Evolutionary conservation across 1,140 invertebrate genomes (phyloP).

Genomic region (Brachionus sp.): DNA sequence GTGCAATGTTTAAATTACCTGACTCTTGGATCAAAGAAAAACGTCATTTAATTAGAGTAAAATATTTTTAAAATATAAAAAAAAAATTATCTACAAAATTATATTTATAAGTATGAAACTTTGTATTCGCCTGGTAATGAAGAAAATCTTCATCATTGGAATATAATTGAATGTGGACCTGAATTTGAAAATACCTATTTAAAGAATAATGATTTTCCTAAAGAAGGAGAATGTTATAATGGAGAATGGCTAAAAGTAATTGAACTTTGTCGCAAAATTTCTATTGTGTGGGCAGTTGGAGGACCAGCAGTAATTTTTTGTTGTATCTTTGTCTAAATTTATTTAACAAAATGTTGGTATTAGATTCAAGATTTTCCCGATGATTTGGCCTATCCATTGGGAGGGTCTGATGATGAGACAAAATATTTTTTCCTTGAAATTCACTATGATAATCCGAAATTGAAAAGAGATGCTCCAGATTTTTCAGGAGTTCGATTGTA

Average conservation of each 20-base stretch:
- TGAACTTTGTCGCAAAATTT: neutral
- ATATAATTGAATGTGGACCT: neutral
- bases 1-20: constrained; percentile 38
- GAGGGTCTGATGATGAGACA: neutral
- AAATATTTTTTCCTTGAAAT: constrained; percentile 39
- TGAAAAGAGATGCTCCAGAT: neutral
- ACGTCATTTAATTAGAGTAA: constrained; percentile 36
- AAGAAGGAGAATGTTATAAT: neutral
- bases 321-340: neutral
- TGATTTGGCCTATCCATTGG: constrained; percentile 11
- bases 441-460: constrained; percentile 34
- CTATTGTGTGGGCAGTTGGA: constrained; percentile 1
- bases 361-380: constrained; percentile 43
- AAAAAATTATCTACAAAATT: neutral
- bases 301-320: neutral
- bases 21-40: constrained; percentile 21
- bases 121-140: neutral
- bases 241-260: neutral
- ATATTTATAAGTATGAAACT: neutral
- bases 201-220: neutral
- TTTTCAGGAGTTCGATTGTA: constrained; percentile 19
- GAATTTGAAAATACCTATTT: neutral
- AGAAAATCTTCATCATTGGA: constrained; percentile 36
- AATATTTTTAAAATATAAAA: neutral
- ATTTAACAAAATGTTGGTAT: neutral